These are phyloP conservation scores for Okamejei kenojei DNA, from an alignment of 2,797 vertebrate genomes.

Conservation along the genomic window DNA sequence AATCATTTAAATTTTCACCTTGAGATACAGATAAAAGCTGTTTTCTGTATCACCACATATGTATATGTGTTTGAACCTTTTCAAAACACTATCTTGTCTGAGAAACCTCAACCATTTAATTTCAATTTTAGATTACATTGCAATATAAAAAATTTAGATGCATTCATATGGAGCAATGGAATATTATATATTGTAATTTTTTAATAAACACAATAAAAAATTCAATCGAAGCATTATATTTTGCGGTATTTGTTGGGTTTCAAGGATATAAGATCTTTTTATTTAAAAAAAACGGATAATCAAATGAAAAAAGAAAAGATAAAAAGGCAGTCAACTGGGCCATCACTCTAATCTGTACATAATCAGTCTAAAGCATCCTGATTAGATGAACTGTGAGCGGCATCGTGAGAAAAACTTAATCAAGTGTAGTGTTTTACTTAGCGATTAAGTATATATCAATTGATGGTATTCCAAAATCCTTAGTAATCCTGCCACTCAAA, in stretches of 20 bases:
- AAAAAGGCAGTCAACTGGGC: not conserved
- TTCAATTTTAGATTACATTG: not conserved
- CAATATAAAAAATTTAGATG: not conserved
- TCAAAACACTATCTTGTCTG: not conserved
- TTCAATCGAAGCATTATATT: not conserved
- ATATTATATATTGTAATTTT: not conserved
- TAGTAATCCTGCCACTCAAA: conserved; percentile 79
- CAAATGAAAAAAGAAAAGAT: conserved; percentile 34
- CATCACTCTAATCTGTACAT: conserved; percentile 43
- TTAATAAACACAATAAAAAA: not conserved
- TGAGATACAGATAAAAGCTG: not conserved
- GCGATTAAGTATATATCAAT: conserved; percentile 94
- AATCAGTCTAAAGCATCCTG: conserved; percentile 91
- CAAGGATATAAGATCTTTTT: not conserved
- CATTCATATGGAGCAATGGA: not conserved
- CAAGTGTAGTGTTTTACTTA: conserved; percentile 99
- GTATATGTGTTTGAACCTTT: not conserved
- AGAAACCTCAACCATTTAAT: not conserved
- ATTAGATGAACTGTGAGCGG: conserved; percentile 98
- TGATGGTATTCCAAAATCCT: conserved; percentile 84
- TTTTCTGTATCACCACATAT: not conserved
- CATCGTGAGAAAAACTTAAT: conserved; percentile 99
- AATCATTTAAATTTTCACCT: not conserved
- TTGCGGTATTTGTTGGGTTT: not conserved
- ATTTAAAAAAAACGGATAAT: not conserved